Base-by-base conservation (phyloP, 30 jellyfish, hydroid and myxozoan species). In the Aurelia sp. region DNA sequence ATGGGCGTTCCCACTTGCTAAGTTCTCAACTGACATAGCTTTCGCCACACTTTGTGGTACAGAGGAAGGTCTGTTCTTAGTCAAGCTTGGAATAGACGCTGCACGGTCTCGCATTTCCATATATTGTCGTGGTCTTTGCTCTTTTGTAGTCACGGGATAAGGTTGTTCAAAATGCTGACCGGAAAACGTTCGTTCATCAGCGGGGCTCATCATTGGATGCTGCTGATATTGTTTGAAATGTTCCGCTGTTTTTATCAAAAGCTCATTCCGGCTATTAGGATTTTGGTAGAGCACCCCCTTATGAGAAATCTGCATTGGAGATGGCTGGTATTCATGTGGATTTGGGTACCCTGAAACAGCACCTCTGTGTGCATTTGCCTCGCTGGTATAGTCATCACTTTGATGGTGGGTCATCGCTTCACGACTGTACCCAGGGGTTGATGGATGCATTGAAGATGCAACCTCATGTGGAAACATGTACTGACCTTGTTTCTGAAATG, bases 1-100 rank as follows among this genome's bases (percentile, higher is more conserved):
- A 21, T 57, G 76, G 17, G 15, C 53, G 13, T 69, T 41, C 30
- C 15, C 35, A 62, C 47, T 62, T 19, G 79, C 8, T 21, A 27
- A 59, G 23, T 60, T 62, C 50, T 73, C 87, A 12, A 59, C 37
- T 7, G 76, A 17, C n/a, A 83, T 74, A 65, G 53, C 62, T 3
- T 63, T 79, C 11, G 53, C 27, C 47, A 72, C 13, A 22, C 68
- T 58, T n/a, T 51, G 66, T 4, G 86, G 70, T 11, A 64, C 96
- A 22, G 76, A 15, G 9, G 87, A 69, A 10, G 86, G 76, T 55
- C 86, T 48, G 37, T 52, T 76, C 69, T 73, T 23, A 8, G 83
- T 48, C 27, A 88, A 73, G 55, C 63, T 92, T 41, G 98, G 98
- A 18, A 93, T 84, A n/a, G 80, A 35, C 11, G 96, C 98, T 41